phyloP scores from a whole-genome alignment of 2,888 invertebrate genomes.

The Amiota mariae region DNA sequence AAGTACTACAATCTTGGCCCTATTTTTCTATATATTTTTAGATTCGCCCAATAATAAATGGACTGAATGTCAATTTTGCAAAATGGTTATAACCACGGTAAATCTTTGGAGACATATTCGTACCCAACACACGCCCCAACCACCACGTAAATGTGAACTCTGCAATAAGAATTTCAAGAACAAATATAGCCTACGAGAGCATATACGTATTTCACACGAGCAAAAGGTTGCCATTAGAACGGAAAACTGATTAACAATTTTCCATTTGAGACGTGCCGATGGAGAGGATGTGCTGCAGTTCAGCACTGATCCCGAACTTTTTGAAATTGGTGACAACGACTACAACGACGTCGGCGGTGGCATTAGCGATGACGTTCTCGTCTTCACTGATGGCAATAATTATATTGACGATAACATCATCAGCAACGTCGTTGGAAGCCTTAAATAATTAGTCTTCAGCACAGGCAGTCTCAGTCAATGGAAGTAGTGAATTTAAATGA shows the following conservation, averaged over 20 bases:
- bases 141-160: conserved; percentile 73
- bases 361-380: neutral
- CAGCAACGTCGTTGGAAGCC: neutral
- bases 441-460: neutral
- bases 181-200: conserved; percentile 73
- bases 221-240: conserved; percentile 70
- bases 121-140: conserved; percentile 74
- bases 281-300: conserved; percentile 38
- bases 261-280: conserved; percentile 49
- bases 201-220: conserved; percentile 74
- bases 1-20: conserved; percentile 50
- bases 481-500: neutral
- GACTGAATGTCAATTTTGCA: conserved; percentile 75
- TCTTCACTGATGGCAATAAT: neutral
- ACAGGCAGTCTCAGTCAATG: neutral
- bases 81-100: conserved; percentile 74
- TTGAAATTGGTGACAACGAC: neutral
- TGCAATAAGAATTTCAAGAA: conserved; percentile 74
- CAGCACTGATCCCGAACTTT: too few relatives aligned
- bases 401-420: neutral
- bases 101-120: conserved; percentile 75
- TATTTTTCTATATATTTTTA: conserved; percentile 72
- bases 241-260: conserved; percentile 68
- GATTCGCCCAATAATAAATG: conserved; percentile 74
- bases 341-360: neutral